Percentiles rank a stretch among this genome's conserved stretches.
These are phyloP conservation scores for Pseudococcus jackbeardsleyi DNA, from an alignment of 2,888 invertebrate species.

Conservation along the genomic window DNA sequence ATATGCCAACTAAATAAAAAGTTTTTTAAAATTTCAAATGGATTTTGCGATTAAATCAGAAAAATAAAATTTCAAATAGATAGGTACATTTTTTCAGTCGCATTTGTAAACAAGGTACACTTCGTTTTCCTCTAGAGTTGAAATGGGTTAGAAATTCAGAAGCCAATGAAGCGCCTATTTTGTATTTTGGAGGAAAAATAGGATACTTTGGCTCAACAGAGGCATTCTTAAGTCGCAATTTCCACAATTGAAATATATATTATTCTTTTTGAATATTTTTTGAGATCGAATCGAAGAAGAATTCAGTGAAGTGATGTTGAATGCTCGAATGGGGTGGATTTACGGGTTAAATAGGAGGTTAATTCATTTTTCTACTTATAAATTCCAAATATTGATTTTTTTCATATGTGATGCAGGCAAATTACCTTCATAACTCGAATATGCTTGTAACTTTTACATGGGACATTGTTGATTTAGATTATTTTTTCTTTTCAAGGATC, in stretches of 20 bases:
- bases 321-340: not conserved
- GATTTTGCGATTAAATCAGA: not conserved
- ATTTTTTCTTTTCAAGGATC: not conserved
- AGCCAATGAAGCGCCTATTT: constrained; percentile 31
- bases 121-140: not conserved
- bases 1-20: too few relatives aligned
- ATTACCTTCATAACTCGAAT: not conserved
- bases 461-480: not conserved
- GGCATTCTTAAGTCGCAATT: not conserved
- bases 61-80: not conserved
- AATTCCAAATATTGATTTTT: constrained; percentile 41
- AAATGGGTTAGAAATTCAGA: constrained; percentile 14
- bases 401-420: constrained; percentile 25
- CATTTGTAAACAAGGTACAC: not conserved
- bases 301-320: not conserved
- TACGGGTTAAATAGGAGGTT: not conserved
- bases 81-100: not conserved
- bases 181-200: not conserved
- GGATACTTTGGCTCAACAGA: not conserved
- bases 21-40: not conserved
- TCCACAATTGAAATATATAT: not conserved
- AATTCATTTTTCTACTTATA: constrained; percentile 11
- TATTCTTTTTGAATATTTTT: not conserved
- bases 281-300: not conserved
- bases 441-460: not conserved